These are phyloP conservation scores for Antidorcas marsupialis DNA, from an alignment of 2,113 vertebrate genomes.

Conservation along the genomic window DNA sequence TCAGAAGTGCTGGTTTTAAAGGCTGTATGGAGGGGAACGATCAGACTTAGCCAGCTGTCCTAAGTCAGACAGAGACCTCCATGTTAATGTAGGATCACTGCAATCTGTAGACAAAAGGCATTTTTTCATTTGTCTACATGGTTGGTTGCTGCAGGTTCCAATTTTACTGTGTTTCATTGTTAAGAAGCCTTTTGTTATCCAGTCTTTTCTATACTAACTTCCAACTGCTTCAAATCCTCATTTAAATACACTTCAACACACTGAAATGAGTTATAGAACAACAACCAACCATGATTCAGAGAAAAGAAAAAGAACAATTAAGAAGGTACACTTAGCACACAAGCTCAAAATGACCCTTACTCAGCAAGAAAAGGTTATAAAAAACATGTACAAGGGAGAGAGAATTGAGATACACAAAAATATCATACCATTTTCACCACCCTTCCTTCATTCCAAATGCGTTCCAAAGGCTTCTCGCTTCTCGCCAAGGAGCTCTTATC, in stretches of 20 bases:
- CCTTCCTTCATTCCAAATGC: neutral
- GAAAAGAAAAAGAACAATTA: conserved; percentile 53
- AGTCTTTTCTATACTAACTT: conserved; percentile 21
- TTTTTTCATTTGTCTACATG: conserved; percentile 72
- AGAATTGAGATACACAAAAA: neutral
- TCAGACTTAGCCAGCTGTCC: conserved; percentile 71
- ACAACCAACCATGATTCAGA: conserved; percentile 26
- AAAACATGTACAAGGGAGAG: neutral
- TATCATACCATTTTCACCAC: accelerated
- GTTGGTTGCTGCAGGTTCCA: conserved; percentile 77
- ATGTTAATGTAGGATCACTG: conserved; percentile 81
- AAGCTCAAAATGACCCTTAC: conserved; percentile 57
- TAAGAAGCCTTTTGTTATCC: conserved; percentile 30
- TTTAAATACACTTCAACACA: conserved; percentile 44
- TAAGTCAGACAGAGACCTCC: conserved; percentile 84
- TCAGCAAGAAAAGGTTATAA: neutral
- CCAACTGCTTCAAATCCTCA: conserved; percentile 50
- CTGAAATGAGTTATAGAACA: conserved; percentile 49
- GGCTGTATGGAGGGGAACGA: conserved; percentile 82
- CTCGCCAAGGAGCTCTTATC: neutral
- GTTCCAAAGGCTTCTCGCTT: neutral
- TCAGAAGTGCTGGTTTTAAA: neutral
- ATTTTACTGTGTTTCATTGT: conserved; percentile 8
- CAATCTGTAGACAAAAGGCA: conserved; percentile 71
- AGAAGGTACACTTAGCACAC: conserved; percentile 32